These are phyloP conservation scores for Patella caerulea DNA, from an alignment of 2,888 invertebrate genomes.

Conservation along the genomic window DNA sequence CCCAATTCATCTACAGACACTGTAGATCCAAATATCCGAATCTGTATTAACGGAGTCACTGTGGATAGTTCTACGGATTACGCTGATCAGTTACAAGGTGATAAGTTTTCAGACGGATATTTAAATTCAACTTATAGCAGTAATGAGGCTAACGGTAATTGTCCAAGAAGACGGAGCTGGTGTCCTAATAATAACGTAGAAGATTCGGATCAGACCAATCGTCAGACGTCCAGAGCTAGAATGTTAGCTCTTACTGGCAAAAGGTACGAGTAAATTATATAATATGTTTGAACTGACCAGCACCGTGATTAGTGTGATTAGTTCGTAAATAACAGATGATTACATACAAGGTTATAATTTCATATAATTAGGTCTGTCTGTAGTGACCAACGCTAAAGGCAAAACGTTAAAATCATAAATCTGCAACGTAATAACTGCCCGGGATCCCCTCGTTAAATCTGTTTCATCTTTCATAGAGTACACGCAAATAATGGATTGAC, in stretches of 20 bases:
- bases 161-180: slow-evolving; percentile 54
- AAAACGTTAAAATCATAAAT: too few species aligned
- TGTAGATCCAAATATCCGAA: slow-evolving; percentile 49
- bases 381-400: too few species aligned
- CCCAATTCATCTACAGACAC: slow-evolving; percentile 29
- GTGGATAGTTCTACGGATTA: slow-evolving; percentile 56
- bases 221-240: slow-evolving; percentile 25
- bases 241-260: slow-evolving; percentile 40
- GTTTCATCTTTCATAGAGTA: too few species aligned
- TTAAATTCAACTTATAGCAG: slow-evolving; percentile 12
- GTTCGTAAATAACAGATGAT: neutral
- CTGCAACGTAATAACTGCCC: too few species aligned
- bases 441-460: too few species aligned
- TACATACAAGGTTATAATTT: too few species aligned
- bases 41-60: slow-evolving; percentile 66
- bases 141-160: slow-evolving; percentile 3
- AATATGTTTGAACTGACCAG: neutral
- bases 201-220: slow-evolving; percentile 1
- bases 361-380: too few species aligned
- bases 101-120: slow-evolving; percentile 23
- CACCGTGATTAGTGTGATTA: neutral
- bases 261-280: slow-evolving; percentile 24
- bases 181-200: slow-evolving; percentile 41
- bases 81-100: slow-evolving; percentile 39
- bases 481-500: too few species aligned